Conservation (phyloP, 1,140 invertebrate species). For the Capitella teleta region DNA sequence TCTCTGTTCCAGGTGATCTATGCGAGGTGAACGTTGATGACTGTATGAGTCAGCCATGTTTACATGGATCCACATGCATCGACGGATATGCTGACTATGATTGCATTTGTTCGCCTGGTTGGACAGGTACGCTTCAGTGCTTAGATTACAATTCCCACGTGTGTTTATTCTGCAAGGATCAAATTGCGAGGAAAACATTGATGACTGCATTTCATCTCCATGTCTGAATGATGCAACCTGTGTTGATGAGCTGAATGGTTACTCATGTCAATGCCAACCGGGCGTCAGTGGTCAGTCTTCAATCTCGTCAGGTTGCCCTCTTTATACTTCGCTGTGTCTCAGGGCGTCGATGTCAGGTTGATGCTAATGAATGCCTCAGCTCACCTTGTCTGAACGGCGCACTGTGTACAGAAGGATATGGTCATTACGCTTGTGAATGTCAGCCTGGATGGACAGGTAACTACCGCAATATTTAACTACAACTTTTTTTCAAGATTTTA, state of each 20-base stretch:
- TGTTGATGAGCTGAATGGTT: slow-evolving; percentile 25
- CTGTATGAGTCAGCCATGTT: too few relatives aligned
- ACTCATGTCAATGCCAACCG: slow-evolving; percentile 55
- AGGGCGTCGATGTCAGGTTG: slow-evolving; percentile 34
- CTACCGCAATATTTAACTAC: too few relatives aligned
- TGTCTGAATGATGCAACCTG: slow-evolving; percentile 85
- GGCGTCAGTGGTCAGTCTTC: slow-evolving; percentile 21
- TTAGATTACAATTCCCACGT: too few relatives aligned
- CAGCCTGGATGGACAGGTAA: slow-evolving; percentile 11
- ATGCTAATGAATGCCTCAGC: slow-evolving; percentile 9
- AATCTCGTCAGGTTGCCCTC: slow-evolving; percentile 25
- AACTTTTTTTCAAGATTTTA: too few relatives aligned
- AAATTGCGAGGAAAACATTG: slow-evolving; percentile 15
- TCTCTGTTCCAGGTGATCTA: too few relatives aligned
- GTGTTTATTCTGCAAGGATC: too few relatives aligned
- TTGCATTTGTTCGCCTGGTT: too few relatives aligned
- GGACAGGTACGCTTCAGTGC: too few relatives aligned
- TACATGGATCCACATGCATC: too few relatives aligned
- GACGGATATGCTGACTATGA: too few relatives aligned
- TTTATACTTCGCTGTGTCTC: slow-evolving; percentile 56
- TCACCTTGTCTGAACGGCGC: slow-evolving; percentile 13
- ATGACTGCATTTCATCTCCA: slow-evolving; percentile 55
- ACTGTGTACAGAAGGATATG: slow-evolving; percentile 6
- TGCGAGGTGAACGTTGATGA: too few relatives aligned
- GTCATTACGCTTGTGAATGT: slow-evolving; percentile 12